Base-by-base conservation (phyloP, 2,888 invertebrate species). In the Gryllus longicercus region DNA sequence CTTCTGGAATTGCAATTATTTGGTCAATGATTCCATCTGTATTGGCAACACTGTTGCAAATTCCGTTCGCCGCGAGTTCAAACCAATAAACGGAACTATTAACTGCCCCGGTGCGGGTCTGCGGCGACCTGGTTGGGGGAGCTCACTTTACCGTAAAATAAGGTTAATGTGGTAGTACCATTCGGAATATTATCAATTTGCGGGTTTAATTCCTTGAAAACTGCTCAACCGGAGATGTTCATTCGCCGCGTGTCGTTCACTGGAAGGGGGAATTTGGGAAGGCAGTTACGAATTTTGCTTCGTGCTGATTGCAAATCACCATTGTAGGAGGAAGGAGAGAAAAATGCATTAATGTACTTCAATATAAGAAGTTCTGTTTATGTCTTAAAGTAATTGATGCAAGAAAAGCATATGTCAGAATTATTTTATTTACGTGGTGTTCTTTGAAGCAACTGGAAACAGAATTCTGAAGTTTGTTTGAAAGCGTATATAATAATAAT, bases 1-100 rank as follows among this genome's bases (percentile, higher is more conserved):
- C 49, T 38, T 76, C 25, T 23, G 49, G 76, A 81, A 77, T 81
- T 79, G 79, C 79, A 81, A 81, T 81, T 79, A 81, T 81, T 81
- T 79, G 77, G 79, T 79, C 79, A 79, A 77, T 81, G 79, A 81
- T 81, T 81, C 79, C 79, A 80, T 80, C 79, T 80, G 80, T 78
- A 76, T 25, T 75, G 78, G 51, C 25, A 80, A 79, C 38, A 75
- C 79, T 25, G 75, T 50, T 18, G 63, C n/a, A 63, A 63, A 63
- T 14, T 63, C 63, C 63, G 63, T 63, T 63, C 63, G 63, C 63
- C n/a, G 63, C 63, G 63, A 63, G 16, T 63, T 12, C 63, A 63
- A 63, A 63, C 63, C 63, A 63, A 63, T 63, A 63, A 63, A 18
- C 63, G 63, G 63, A 63, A 63, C 63, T 63, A 63, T 63, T 63